Conservation (phyloP, 2,888 invertebrate species). For the Drosophila sordidapex region DNA sequence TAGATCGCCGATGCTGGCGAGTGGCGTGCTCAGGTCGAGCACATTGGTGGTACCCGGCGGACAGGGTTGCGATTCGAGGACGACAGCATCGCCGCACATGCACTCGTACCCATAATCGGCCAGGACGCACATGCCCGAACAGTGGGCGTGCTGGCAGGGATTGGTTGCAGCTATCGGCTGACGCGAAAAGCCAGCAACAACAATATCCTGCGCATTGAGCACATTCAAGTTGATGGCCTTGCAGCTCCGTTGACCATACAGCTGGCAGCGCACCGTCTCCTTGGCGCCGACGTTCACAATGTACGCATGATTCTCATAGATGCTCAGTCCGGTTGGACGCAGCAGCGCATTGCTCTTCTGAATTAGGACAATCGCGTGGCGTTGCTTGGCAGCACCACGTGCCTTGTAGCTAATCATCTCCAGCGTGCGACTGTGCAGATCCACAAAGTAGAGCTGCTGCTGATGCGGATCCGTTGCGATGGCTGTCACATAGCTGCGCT, state of each 20-base stretch:
- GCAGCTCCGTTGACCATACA: constrained; percentile 86
- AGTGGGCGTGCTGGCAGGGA: constrained; percentile 86
- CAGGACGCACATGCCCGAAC: constrained; percentile 88
- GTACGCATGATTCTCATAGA: constrained; percentile 92
- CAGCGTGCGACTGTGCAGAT: constrained; percentile 87
- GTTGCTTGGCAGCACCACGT: constrained; percentile 10
- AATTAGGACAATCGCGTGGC: constrained; percentile 84
- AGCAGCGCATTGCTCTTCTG: constrained; percentile 85
- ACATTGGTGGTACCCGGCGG: constrained; percentile 64
- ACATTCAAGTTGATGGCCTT: constrained; percentile 85
- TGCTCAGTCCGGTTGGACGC: constrained; percentile 88
- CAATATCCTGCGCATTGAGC: constrained; percentile 86
- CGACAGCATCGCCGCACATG: constrained; percentile 86
- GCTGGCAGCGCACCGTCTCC: constrained; percentile 87
- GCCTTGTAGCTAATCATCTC: constrained; percentile 85
- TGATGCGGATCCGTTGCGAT: constrained; percentile 86
- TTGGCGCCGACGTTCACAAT: constrained; percentile 87
- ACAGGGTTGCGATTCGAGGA: constrained; percentile 83
- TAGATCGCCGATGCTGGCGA: constrained; percentile 20
- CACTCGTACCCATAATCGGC: constrained; percentile 86
- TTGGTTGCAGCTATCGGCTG: constrained; percentile 86
- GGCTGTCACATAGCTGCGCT: constrained; percentile 84
- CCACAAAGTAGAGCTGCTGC: constrained; percentile 90
- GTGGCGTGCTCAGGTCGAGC: constrained; percentile 14
- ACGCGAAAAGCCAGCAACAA: constrained; percentile 86